phyloP scores from a whole-genome alignment of 1,140 invertebrate genomes.

The Glossosoma conforme region DNA sequence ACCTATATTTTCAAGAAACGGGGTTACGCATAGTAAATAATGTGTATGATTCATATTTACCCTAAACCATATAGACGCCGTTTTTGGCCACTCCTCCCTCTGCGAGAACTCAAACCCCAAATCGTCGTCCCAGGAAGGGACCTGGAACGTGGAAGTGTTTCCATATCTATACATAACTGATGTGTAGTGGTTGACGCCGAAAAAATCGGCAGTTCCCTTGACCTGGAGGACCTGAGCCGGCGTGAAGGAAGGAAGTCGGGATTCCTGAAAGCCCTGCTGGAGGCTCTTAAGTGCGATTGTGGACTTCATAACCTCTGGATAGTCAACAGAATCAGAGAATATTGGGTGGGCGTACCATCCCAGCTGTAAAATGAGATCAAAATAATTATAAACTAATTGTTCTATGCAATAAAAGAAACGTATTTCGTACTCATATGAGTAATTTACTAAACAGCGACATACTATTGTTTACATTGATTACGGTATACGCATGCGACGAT shows the following conservation, averaged over 20 bases:
- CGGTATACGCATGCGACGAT: no score
- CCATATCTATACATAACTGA: constrained; percentile 34
- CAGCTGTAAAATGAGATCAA: constrained; percentile 37
- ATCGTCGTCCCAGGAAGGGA: constrained; percentile 34
- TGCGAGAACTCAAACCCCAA: constrained; percentile 8
- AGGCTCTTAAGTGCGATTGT: constrained; percentile 52
- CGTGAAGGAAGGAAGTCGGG: constrained; percentile 51
- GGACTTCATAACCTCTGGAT: constrained; percentile 58
- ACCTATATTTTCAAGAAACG: no score
- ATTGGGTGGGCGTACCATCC: constrained; percentile 64
- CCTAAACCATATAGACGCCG: constrained; percentile 41
- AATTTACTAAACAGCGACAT: no score
- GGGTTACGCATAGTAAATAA: no score
- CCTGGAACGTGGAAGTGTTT: constrained; percentile 5
- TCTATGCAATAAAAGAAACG: no score
- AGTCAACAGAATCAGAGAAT: constrained; percentile 57
- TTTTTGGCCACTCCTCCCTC: constrained; percentile 38
- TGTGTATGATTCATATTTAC: constrained; percentile 33
- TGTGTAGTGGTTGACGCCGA: constrained; percentile 49
- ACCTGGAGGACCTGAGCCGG: constrained; percentile 37
- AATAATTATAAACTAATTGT: background rate
- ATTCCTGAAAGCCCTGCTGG: constrained; percentile 50
- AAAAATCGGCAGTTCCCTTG: constrained; percentile 41
- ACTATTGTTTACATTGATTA: no score
- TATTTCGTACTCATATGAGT: no score